Conservation (phyloP, 2,113 vertebrate species). For the Athene noctua region DNA sequence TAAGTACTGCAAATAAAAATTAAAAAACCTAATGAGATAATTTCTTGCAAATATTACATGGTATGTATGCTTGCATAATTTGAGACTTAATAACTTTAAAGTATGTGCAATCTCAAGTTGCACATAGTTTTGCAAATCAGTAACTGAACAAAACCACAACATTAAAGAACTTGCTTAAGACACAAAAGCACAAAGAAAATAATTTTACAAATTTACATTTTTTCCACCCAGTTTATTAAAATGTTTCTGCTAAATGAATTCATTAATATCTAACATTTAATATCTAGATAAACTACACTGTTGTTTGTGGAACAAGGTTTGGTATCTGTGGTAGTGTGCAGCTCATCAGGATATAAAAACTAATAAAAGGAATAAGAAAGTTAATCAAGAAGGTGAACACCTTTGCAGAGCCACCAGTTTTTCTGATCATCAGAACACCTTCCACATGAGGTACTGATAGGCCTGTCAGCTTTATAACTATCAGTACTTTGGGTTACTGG, state of each 20-base stretch:
- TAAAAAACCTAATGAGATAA: neutral
- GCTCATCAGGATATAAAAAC: neutral
- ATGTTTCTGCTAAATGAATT: neutral
- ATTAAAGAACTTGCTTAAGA: neutral
- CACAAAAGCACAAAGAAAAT: neutral
- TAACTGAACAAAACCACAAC: neutral
- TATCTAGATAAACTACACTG: neutral
- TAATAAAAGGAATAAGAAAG: constrained; percentile 48
- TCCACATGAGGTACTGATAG: neutral
- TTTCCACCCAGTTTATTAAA: neutral
- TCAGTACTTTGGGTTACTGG: neutral
- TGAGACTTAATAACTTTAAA: neutral
- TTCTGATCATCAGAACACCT: constrained; percentile 40
- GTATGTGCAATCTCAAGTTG: neutral
- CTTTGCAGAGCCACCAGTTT: constrained; percentile 23
- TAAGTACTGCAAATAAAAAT: neutral
- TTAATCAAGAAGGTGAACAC: constrained; percentile 68
- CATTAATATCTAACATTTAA: neutral
- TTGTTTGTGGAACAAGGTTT: neutral
- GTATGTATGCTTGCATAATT: neutral
- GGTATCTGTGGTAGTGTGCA: neutral
- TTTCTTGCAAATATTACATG: neutral
- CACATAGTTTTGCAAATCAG: neutral
- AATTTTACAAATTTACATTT: neutral
- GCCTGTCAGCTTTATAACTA: neutral